phyloP scores from a whole-genome alignment of 2,797 vertebrate genomes.

The Hoplostethus atlanticus region DNA sequence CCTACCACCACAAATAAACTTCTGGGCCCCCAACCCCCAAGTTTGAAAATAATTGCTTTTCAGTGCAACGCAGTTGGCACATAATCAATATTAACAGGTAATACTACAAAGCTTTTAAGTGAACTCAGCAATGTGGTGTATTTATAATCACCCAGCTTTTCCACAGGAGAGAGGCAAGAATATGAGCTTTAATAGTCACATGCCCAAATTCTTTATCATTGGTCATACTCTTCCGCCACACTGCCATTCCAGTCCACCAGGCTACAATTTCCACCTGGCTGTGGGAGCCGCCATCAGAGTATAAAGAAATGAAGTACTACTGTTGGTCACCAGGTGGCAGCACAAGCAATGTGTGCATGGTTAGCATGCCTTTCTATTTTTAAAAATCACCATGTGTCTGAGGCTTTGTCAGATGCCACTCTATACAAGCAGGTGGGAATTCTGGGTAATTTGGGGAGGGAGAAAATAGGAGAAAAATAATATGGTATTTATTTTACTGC shows the following conservation, averaged over 20 bases:
- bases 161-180: no score
- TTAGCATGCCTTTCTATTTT: slow-evolving; percentile 80
- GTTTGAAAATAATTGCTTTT: no score
- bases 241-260: no score
- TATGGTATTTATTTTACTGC: slow-evolving; percentile 23
- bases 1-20: no score
- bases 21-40: no score
- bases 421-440: slow-evolving; percentile 38
- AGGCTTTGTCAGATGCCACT: slow-evolving; percentile 75
- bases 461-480: slow-evolving; percentile 32
- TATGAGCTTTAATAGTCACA: no score
- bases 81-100: no score
- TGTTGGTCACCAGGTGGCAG: slow-evolving; percentile 79
- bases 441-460: slow-evolving; percentile 50
- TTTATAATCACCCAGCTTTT: slow-evolving; percentile 1
- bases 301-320: not conserved
- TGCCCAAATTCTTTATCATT: no score
- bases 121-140: no score
- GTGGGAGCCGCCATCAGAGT: not conserved
- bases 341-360: slow-evolving; percentile 38
- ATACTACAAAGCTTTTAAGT: no score
- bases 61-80: no score
- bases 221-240: not conserved
- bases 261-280: not conserved
- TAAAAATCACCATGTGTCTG: slow-evolving; percentile 69